Percentiles rank a stretch among this genome's conserved stretches.
Evolutionary conservation across 2,888 invertebrate species (phyloP).

Genomic region (Acleris sparsana): DNA sequence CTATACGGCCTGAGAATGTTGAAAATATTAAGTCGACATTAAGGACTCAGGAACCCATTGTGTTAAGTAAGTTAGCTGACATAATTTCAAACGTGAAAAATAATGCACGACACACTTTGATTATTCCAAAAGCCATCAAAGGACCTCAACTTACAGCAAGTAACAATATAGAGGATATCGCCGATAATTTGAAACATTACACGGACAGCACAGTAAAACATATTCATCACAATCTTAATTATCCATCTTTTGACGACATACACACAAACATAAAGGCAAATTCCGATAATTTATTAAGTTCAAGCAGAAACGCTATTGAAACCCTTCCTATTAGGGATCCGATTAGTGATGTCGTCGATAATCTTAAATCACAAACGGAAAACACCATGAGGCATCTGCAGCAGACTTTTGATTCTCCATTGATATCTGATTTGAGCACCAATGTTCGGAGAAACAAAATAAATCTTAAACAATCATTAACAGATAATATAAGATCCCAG

Average conservation of each 20-base stretch:
- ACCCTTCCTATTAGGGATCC: conserved; percentile 39
- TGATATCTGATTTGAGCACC: conserved; percentile 14
- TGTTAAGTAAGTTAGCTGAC: conserved; percentile 44
- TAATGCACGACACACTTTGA: conserved; percentile 40
- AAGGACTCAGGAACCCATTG: conserved; percentile 7
- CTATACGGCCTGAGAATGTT: conserved; percentile 44
- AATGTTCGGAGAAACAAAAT: too few species aligned
- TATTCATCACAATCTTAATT: conserved; percentile 12
- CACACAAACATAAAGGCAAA: conserved; percentile 9
- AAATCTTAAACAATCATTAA: too few species aligned
- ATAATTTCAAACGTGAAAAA: conserved; percentile 43
- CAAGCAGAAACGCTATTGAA: conserved; percentile 40
- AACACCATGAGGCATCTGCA: conserved; percentile 18
- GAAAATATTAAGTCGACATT: not conserved
- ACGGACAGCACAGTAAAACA: conserved; percentile 15
- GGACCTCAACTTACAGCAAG: conserved; percentile 8
- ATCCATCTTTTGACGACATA: conserved; percentile 11
- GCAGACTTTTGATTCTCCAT: conserved; percentile 13
- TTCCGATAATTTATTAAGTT: conserved; percentile 42
- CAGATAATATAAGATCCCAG: too few species aligned
- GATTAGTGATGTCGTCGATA: conserved; percentile 28
- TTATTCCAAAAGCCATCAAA: conserved; percentile 7
- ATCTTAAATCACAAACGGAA: conserved; percentile 24
- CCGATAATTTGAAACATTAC: conserved; percentile 18
- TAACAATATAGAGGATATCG: conserved; percentile 12